Conservation (phyloP, 2,888 invertebrate species). For the Heliconius ethilla region DNA sequence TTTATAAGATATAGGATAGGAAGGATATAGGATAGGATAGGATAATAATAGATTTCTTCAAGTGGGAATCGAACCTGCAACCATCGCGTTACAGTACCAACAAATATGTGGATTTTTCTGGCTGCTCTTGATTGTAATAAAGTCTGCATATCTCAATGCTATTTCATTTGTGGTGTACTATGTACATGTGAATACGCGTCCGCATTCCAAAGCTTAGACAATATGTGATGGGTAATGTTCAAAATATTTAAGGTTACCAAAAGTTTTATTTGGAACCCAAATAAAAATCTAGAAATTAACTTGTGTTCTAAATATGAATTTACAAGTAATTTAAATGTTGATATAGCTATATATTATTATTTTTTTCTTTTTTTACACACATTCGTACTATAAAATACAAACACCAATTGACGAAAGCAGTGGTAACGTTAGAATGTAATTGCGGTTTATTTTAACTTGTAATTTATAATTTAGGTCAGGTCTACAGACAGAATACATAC, state of each 20-base stretch:
- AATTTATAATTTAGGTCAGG: slow-evolving; percentile 52
- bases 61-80: no score
- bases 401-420: slow-evolving; percentile 32
- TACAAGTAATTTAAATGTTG: neutral
- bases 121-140: neutral
- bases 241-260: neutral
- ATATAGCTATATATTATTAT: neutral
- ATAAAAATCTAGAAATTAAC: neutral
- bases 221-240: neutral
- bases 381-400: slow-evolving; percentile 19
- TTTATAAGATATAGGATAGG: no score
- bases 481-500: slow-evolving; percentile 51
- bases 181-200: slow-evolving; percentile 3
- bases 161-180: neutral
- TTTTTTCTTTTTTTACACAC: neutral
- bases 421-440: slow-evolving; percentile 19
- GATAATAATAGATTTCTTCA: no score
- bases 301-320: neutral
- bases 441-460: slow-evolving; percentile 42
- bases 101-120: neutral
- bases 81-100: no score
- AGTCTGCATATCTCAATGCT: neutral
- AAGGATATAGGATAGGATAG: no score
- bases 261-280: neutral
- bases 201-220: neutral